Percentiles rank a stretch among this genome's conserved stretches.
Conservation (phyloP, 2,888 invertebrate genomes). For the Amorpha juglandis region DNA sequence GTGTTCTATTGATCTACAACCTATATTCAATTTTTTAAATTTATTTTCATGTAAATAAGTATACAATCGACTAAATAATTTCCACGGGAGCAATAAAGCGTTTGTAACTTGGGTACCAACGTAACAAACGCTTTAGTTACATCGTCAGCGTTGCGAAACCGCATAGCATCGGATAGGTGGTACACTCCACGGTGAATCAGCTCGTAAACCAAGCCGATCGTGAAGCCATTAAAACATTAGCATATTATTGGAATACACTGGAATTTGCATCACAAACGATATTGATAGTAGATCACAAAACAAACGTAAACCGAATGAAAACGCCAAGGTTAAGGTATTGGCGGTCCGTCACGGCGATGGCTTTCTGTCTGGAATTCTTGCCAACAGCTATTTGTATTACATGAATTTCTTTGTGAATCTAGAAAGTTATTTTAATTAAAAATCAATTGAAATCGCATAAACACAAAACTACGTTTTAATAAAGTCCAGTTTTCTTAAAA, state of each 20-base stretch:
- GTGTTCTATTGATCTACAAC: too few species aligned
- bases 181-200: background rate
- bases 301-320: slow-evolving; percentile 51
- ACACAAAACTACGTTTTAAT: background rate
- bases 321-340: slow-evolving; percentile 29
- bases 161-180: background rate
- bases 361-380: background rate
- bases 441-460: background rate
- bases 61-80: too few species aligned
- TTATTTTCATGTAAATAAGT: too few species aligned
- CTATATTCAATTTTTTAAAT: too few species aligned
- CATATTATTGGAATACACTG: slow-evolving; percentile 70
- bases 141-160: background rate
- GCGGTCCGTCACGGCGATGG: background rate
- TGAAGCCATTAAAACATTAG: slow-evolving; percentile 57
- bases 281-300: slow-evolving; percentile 54
- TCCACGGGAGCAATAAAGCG: too few species aligned
- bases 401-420: background rate
- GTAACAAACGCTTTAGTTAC: background rate
- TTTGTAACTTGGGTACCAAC: too few species aligned
- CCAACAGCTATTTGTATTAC: too few species aligned
- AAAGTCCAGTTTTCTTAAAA: background rate
- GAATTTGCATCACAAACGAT: slow-evolving; percentile 72
- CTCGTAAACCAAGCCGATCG: slow-evolving; percentile 41
- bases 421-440: background rate